Conservation (phyloP, 2,113 vertebrate species). For the Takifugu bimaculatus region DNA sequence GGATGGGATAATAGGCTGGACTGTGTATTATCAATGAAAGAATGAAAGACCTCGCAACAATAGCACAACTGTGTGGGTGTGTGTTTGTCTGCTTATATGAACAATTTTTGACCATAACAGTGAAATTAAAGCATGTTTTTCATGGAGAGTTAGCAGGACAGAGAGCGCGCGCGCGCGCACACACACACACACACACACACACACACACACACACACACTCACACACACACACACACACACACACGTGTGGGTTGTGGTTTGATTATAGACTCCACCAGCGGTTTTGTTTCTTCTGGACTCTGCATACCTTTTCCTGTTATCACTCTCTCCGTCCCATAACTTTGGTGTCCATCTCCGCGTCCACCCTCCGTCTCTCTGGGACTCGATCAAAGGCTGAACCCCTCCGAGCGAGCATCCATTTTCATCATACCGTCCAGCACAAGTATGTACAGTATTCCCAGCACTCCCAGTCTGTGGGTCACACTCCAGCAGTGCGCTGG, state of each 20-base stretch:
- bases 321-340: constrained; percentile 35
- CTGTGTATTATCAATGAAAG: too few relatives aligned
- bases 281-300: constrained; percentile 59
- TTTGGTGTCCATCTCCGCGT: constrained; percentile 31
- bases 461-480: too few relatives aligned
- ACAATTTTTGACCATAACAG: constrained; percentile 20
- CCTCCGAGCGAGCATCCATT: constrained; percentile 31
- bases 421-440: constrained; percentile 25
- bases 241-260: background rate
- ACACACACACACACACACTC: background rate
- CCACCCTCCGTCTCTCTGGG: constrained; percentile 21
- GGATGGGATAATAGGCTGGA: too few relatives aligned
- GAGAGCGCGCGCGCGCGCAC: background rate
- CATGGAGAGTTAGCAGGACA: too few relatives aligned
- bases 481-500: too few relatives aligned
- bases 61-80: constrained; percentile 1
- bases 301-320: constrained; percentile 34
- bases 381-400: constrained; percentile 51
- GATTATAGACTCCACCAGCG: background rate
- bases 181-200: constrained; percentile 10
- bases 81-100: constrained; percentile 7
- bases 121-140: constrained; percentile 61
- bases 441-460: constrained; percentile 1
- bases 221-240: constrained; percentile 6
- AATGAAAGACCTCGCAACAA: too few relatives aligned